These are phyloP conservation scores for Phlogophora meticulosa DNA, from an alignment of 2,888 invertebrate genomes.

Conservation along the genomic window DNA sequence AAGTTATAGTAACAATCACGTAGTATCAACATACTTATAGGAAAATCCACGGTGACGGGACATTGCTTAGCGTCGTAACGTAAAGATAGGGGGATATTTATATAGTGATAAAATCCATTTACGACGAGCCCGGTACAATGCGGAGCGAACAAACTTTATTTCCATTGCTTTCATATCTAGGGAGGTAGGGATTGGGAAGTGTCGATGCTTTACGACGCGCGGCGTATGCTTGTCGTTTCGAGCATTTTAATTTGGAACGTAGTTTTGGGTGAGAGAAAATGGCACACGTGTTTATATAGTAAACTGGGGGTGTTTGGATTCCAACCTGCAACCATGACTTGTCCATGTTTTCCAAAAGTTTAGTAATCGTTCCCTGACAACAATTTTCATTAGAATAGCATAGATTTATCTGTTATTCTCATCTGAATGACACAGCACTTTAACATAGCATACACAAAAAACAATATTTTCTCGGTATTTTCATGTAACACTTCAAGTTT, in stretches of 20 bases:
- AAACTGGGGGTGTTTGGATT: no score
- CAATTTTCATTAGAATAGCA: not conserved
- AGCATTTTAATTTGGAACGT: conserved; percentile 8
- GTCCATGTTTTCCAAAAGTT: not conserved
- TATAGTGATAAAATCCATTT: conserved; percentile 90
- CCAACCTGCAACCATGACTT: no score
- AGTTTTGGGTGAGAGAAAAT: conserved; percentile 3
- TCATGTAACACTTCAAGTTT: no score
- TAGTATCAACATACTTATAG: conserved; percentile 63
- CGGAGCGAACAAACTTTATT: conserved; percentile 89
- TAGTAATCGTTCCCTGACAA: not conserved
- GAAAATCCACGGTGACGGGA: conserved; percentile 62
- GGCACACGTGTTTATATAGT: not conserved
- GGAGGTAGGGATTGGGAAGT: conserved; percentile 71
- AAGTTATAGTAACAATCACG: conserved; percentile 62
- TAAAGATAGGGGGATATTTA: conserved; percentile 84
- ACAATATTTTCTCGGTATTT: no score
- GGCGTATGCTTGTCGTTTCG: not conserved
- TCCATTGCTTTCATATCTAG: conserved; percentile 89
- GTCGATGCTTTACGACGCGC: conserved; percentile 37
- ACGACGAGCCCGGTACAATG: conserved; percentile 84
- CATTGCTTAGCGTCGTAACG: conserved; percentile 74
- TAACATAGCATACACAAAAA: no score
- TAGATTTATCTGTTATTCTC: not conserved
- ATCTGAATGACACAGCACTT: not conserved